These are phyloP conservation scores for Cryptotermes secundus DNA, from an alignment of 1,140 invertebrate genomes.

Conservation along the genomic window DNA sequence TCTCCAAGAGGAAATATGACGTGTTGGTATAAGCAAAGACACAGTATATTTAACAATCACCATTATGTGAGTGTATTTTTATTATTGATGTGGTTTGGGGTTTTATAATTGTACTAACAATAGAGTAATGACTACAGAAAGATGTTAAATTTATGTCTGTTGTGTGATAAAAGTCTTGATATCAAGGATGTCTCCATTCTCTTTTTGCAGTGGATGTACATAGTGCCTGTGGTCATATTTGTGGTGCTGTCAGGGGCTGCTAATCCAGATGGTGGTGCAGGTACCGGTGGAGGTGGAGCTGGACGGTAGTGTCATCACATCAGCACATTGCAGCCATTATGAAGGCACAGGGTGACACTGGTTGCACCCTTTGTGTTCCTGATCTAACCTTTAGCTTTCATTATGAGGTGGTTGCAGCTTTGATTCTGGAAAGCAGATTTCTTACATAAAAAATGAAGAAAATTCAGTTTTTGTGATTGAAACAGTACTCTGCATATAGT, in stretches of 20 bases:
- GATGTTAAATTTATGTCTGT: no score
- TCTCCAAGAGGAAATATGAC: no score
- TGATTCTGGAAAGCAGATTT: background rate
- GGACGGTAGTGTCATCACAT: constrained; percentile 29
- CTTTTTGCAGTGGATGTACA: constrained; percentile 90
- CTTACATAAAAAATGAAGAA: background rate
- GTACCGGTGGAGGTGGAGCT: constrained; percentile 44
- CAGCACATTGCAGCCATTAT: background rate
- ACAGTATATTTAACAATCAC: no score
- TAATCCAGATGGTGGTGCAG: constrained; percentile 68
- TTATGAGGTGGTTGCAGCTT: background rate
- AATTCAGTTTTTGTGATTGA: no score
- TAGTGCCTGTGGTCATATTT: constrained; percentile 83
- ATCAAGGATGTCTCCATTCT: no score
- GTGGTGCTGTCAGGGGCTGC: constrained; percentile 80
- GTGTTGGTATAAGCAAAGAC: no score
- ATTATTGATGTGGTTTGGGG: no score
- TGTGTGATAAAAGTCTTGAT: no score
- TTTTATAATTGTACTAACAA: no score
- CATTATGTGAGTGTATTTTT: no score
- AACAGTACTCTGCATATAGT: no score
- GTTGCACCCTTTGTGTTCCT: background rate
- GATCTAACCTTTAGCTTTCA: background rate
- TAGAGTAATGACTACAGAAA: no score
- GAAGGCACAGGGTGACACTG: background rate